A percentile compares a stretch with the other conserved stretches of the same genome.
These are phyloP conservation scores for Stenichneumon culpator DNA, from an alignment of 2,888 invertebrate genomes.

Conservation along the genomic window DNA sequence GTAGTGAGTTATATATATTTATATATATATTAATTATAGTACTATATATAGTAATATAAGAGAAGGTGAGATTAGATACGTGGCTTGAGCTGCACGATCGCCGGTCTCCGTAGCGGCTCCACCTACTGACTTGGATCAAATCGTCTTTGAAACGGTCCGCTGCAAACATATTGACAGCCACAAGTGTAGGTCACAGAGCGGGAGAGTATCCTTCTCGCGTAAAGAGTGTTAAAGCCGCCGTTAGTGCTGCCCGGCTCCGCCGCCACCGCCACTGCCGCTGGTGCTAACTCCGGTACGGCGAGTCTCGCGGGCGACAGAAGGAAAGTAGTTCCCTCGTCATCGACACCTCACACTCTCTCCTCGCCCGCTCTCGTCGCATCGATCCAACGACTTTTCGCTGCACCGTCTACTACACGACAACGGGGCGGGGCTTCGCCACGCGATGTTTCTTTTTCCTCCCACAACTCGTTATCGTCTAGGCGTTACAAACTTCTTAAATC, in stretches of 20 bases:
- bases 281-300: slow-evolving; percentile 15
- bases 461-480: slow-evolving; percentile 10
- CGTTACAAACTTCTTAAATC: slow-evolving; percentile 39
- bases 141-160: slow-evolving; percentile 85
- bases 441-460: slow-evolving; percentile 10
- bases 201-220: slow-evolving; percentile 71
- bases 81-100: slow-evolving; percentile 85
- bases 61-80: slow-evolving; percentile 85
- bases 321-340: slow-evolving; percentile 33
- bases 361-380: slow-evolving; percentile 32
- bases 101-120: slow-evolving; percentile 84
- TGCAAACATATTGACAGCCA: slow-evolving; percentile 85
- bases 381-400: slow-evolving; percentile 64
- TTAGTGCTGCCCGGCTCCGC: slow-evolving; percentile 35
- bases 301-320: slow-evolving; percentile 26
- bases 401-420: slow-evolving; percentile 7
- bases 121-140: slow-evolving; percentile 85
- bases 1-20: slow-evolving; percentile 69
- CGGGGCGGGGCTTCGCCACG: slow-evolving; percentile 26
- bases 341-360: slow-evolving; percentile 48
- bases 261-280: slow-evolving; percentile 43
- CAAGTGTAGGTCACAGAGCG: slow-evolving; percentile 82
- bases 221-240: slow-evolving; percentile 32
- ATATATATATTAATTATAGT: slow-evolving; percentile 74
- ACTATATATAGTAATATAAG: slow-evolving; percentile 84